phyloP scores from a whole-genome alignment of 2,888 invertebrate species.

The Molorchus minor region DNA sequence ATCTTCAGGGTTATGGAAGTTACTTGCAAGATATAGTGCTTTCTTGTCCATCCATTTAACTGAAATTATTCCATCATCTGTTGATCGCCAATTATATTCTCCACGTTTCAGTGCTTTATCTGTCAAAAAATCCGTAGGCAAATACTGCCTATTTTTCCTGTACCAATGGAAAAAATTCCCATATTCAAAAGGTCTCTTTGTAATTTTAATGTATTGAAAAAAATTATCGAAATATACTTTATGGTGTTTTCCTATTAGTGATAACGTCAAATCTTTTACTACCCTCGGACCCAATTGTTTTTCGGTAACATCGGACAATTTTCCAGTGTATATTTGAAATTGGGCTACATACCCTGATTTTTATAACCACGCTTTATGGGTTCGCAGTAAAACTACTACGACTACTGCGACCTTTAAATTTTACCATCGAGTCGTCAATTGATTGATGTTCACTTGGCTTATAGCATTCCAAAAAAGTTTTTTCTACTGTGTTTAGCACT shows the following conservation, averaged over 20 bases:
- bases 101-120: not conserved
- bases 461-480: not conserved
- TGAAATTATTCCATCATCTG: conserved; percentile 1
- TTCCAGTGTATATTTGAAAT: conserved; percentile 26
- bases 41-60: conserved; percentile 10
- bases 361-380: conserved; percentile 36
- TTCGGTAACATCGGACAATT: not conserved
- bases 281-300: conserved; percentile 3
- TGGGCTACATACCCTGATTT: conserved; percentile 24
- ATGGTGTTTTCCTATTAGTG: not conserved
- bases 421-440: conserved; percentile 37
- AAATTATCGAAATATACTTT: conserved; percentile 9
- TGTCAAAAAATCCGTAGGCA: not conserved
- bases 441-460: conserved; percentile 17
- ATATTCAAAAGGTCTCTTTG: not conserved
- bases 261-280: not conserved
- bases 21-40: conserved; percentile 1
- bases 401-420: conserved; percentile 35
- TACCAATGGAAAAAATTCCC: not conserved
- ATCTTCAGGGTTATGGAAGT: conserved; percentile 4
- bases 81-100: conserved; percentile 7
- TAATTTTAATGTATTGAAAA: conserved; percentile 3
- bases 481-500: not conserved
- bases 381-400: conserved; percentile 33
- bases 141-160: not conserved